These are phyloP conservation scores for Silvanus unidentatus DNA, from an alignment of 2,888 invertebrate species.

Conservation along the genomic window DNA sequence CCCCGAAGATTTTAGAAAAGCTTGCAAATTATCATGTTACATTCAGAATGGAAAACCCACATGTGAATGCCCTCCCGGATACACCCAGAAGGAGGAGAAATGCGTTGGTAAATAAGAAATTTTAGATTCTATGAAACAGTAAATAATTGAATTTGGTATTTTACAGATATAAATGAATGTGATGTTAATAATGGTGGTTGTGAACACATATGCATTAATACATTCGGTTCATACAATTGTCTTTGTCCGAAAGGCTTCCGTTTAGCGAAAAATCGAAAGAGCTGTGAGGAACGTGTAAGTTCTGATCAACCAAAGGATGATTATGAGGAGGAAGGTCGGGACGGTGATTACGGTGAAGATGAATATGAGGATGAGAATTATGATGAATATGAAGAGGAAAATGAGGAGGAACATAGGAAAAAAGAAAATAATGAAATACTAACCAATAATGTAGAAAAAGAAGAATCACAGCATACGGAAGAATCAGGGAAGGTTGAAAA, in stretches of 20 bases:
- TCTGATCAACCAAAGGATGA: slow-evolving; percentile 15
- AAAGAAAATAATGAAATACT: slow-evolving; percentile 6
- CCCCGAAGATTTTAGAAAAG: slow-evolving; percentile 15
- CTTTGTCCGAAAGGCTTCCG: slow-evolving; percentile 45
- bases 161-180: slow-evolving; percentile 63
- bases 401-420: slow-evolving; percentile 12
- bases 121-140: neutral
- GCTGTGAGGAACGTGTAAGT: neutral
- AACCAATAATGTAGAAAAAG: neutral
- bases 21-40: slow-evolving; percentile 46
- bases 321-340: slow-evolving; percentile 15
- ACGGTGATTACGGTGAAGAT: slow-evolving; percentile 8
- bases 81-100: slow-evolving; percentile 20
- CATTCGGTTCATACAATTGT: slow-evolving; percentile 57
- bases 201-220: slow-evolving; percentile 55
- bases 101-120: slow-evolving; percentile 28
- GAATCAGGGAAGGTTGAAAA: too few relatives aligned
- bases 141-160: slow-evolving; percentile 24
- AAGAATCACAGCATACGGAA: neutral
- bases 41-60: slow-evolving; percentile 35
- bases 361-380: slow-evolving; percentile 8
- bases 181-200: slow-evolving; percentile 44
- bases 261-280: slow-evolving; percentile 29
- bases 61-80: slow-evolving; percentile 35
- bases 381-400: slow-evolving; percentile 10